Evolutionary conservation across 2,797 vertebrate genomes (phyloP).

Genomic region (Huso huso): DNA sequence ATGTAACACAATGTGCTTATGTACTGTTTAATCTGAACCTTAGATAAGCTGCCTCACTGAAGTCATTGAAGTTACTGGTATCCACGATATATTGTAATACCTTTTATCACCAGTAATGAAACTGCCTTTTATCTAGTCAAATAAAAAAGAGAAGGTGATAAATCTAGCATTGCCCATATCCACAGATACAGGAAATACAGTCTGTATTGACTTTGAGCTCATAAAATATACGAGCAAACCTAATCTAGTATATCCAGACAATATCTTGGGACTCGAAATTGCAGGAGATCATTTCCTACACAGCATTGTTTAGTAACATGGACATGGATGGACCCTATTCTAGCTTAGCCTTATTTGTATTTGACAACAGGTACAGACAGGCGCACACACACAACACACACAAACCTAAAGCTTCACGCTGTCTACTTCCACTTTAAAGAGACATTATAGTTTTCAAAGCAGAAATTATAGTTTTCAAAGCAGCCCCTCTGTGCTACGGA

Average conservation of each 20-base stretch:
- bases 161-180: neutral
- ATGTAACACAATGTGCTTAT: no score
- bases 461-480: neutral
- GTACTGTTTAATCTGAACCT: no score
- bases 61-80: no score
- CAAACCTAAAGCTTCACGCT: conserved; percentile 7
- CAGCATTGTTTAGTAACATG: neutral
- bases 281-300: neutral
- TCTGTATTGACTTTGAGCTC: neutral
- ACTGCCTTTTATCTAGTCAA: neutral
- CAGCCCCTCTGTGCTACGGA: neutral
- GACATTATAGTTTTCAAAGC: neutral
- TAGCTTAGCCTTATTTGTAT: neutral
- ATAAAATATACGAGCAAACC: conserved; percentile 4
- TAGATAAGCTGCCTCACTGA: no score
- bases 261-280: neutral
- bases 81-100: neutral
- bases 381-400: conserved; percentile 1
- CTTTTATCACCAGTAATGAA: neutral
- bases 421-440: conserved; percentile 1
- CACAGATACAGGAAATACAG: neutral
- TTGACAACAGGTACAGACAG: neutral
- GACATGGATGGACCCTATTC: neutral
- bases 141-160: neutral
- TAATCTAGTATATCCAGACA: conserved; percentile 3